These are phyloP conservation scores for Pseudomyrmex dendroicus DNA, from an alignment of 1,140 invertebrate species.

Conservation along the genomic window DNA sequence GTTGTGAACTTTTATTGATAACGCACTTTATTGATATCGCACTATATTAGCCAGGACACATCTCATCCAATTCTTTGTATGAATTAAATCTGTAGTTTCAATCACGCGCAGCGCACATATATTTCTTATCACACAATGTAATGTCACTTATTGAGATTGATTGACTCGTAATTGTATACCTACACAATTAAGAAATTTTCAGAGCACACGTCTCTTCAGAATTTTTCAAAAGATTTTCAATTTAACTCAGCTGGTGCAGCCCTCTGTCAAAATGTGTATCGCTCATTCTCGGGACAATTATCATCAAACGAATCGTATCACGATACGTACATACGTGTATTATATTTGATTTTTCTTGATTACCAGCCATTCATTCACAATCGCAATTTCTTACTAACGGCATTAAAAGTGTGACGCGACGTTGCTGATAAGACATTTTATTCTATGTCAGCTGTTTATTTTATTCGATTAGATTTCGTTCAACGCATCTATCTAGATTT, in stretches of 20 bases:
- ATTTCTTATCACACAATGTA: neutral
- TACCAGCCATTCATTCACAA: too few species aligned
- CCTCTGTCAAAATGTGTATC: neutral
- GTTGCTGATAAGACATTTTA: too few species aligned
- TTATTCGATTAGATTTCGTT: neutral
- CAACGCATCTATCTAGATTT: neutral
- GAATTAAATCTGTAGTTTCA: neutral
- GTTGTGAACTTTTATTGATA: constrained; percentile 31
- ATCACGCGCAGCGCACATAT: neutral
- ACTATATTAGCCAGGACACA: too few species aligned
- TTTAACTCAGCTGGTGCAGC: neutral
- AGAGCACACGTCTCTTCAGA: neutral
- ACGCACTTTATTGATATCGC: constrained; percentile 1
- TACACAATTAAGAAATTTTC: neutral
- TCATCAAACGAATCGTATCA: neutral
- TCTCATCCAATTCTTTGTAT: neutral
- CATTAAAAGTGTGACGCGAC: too few species aligned
- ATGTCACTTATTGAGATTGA: too few species aligned
- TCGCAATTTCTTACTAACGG: too few species aligned
- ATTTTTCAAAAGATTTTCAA: too few species aligned
- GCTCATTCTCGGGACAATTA: neutral
- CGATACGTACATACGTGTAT: too few species aligned
- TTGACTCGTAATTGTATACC: neutral
- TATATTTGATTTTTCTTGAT: too few species aligned
- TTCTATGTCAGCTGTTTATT: too few species aligned